Evolutionary conservation across 2,888 invertebrate genomes (phyloP).

Genomic region (Metellina segmentata): DNA sequence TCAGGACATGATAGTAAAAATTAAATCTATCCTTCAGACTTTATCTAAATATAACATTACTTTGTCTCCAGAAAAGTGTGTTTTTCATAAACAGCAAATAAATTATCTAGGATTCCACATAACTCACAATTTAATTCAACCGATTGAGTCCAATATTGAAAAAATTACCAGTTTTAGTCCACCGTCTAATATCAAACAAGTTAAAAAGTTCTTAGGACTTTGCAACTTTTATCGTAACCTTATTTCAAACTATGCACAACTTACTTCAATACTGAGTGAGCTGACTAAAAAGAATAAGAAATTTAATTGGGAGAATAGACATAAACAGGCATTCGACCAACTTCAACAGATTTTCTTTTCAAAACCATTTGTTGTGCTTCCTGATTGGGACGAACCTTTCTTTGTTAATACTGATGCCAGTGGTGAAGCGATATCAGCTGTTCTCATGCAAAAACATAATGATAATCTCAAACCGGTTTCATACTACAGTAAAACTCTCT

Average conservation of each 20-base stretch:
- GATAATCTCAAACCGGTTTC: too few species aligned
- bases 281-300: not conserved
- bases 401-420: too few species aligned
- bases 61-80: too few species aligned
- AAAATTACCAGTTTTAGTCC: constrained; percentile 22
- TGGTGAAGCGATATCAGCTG: too few species aligned
- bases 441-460: too few species aligned
- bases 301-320: not conserved
- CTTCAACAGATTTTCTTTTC: constrained; percentile 14
- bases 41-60: too few species aligned
- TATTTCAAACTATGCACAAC: constrained; percentile 3
- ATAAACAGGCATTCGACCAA: not conserved
- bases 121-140: not conserved
- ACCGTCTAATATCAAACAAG: not conserved
- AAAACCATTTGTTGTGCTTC: not conserved
- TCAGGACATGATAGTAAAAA: not conserved
- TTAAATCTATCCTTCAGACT: too few species aligned
- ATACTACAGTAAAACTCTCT: too few species aligned
- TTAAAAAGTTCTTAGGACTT: constrained; percentile 2
- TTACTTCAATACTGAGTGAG: not conserved
- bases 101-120: constrained; percentile 45
- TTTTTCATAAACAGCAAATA: too few species aligned
- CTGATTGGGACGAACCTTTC: too few species aligned
- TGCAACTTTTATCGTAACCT: constrained; percentile 24
- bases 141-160: not conserved